These are phyloP conservation scores for Laothoe populi DNA, from an alignment of 2,888 invertebrate species.

Conservation along the genomic window DNA sequence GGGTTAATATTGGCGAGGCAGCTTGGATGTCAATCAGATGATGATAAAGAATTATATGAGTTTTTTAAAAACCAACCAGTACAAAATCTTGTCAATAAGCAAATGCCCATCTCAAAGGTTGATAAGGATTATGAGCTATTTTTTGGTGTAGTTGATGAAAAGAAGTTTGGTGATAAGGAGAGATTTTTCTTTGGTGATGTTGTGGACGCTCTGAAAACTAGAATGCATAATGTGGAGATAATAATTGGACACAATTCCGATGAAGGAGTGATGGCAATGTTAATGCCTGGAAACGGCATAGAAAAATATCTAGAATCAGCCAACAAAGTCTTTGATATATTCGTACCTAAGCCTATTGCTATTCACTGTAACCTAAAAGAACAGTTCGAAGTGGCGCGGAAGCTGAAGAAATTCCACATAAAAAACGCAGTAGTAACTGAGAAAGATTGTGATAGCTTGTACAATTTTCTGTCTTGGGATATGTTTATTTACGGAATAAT, in stretches of 20 bases:
- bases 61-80: constrained; percentile 58
- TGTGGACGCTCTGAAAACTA: constrained; percentile 66
- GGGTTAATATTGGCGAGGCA: constrained; percentile 53
- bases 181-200: constrained; percentile 57
- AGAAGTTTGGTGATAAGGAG: constrained; percentile 55
- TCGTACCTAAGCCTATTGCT: constrained; percentile 51
- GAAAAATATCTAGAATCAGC: constrained; percentile 45
- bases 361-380: constrained; percentile 45
- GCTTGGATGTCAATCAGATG: constrained; percentile 58
- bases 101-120: constrained; percentile 43
- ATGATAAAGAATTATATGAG: constrained; percentile 55
- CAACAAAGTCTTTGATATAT: constrained; percentile 53
- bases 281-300: constrained; percentile 28
- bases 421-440: constrained; percentile 43
- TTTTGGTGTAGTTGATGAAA: constrained; percentile 54
- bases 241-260: constrained; percentile 89
- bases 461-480: constrained; percentile 45
- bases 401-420: constrained; percentile 55
- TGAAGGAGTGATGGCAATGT: constrained; percentile 82
- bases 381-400: constrained; percentile 54
- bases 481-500: constrained; percentile 50
- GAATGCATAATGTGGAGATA: constrained; percentile 84
- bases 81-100: constrained; percentile 45
- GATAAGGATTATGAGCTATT: constrained; percentile 42
- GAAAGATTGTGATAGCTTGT: constrained; percentile 44